A percentile compares a stretch with the other conserved stretches of the same genome.
Evolutionary conservation across 1,140 invertebrate genomes (phyloP).

Genomic region (Ectropis grisescens): DNA sequence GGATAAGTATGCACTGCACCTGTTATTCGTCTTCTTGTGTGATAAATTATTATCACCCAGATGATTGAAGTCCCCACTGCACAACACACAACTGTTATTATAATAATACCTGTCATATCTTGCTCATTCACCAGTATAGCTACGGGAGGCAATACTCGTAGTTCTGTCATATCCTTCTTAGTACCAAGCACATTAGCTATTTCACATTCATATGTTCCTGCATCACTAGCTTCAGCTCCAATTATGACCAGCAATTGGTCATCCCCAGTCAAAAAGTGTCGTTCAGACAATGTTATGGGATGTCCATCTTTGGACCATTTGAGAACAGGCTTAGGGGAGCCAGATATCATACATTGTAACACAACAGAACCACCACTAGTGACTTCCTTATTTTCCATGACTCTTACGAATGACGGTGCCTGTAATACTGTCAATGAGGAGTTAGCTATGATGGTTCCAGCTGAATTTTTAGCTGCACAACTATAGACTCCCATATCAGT

Average conservation of each 20-base stretch:
- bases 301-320: conserved; percentile 90
- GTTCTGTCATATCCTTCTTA: conserved; percentile 65
- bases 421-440: conserved; percentile 91
- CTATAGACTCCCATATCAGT: conserved; percentile 93
- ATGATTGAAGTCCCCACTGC: conserved; percentile 90
- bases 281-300: conserved; percentile 77
- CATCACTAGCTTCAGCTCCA: conserved; percentile 80
- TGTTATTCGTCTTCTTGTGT: conserved; percentile 78
- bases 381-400: conserved; percentile 87
- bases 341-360: conserved; percentile 88
- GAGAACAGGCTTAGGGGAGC: conserved; percentile 89
- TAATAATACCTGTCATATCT: conserved; percentile 86
- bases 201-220: conserved; percentile 90
- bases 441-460: conserved; percentile 88
- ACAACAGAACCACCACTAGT: conserved; percentile 84
- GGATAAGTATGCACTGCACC: conserved; percentile 46
- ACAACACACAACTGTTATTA: conserved; percentile 91
- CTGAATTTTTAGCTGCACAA: conserved; percentile 93
- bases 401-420: conserved; percentile 86
- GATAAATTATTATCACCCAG: conserved; percentile 94
- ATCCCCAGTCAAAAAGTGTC: conserved; percentile 87
- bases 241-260: conserved; percentile 91
- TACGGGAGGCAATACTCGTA: conserved; percentile 72
- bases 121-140: conserved; percentile 72
- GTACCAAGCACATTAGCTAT: conserved; percentile 88